Evolutionary conservation across 2,888 invertebrate genomes (phyloP).

Genomic region (Eupithecia abbreviata): DNA sequence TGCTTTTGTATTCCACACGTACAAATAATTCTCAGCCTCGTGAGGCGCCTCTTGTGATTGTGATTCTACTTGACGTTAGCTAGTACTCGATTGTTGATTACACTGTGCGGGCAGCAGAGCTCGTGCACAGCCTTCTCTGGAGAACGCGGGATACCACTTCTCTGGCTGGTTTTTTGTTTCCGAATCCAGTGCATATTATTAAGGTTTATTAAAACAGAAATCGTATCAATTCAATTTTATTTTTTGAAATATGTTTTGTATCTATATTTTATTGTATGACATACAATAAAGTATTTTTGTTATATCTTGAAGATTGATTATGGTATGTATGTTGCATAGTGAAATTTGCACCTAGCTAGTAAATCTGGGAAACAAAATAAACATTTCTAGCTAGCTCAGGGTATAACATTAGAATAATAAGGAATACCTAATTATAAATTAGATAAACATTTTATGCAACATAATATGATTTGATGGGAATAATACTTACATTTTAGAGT

Average conservation of each 20-base stretch:
- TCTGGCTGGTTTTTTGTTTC: not conserved
- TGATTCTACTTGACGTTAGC: constrained; percentile 10
- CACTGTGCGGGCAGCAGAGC: constrained; percentile 38
- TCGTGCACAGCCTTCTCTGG: constrained; percentile 57
- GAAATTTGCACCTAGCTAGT: not conserved
- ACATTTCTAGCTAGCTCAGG: not conserved
- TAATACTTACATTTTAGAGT: not conserved
- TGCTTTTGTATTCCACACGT: constrained; percentile 37
- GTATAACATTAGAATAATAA: not conserved
- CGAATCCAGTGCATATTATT: not conserved
- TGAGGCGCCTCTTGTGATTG: constrained; percentile 18
- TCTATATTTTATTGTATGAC: not conserved
- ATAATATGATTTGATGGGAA: not conserved
- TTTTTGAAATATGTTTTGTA: not conserved
- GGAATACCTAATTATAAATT: too few species aligned
- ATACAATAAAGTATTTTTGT: not conserved
- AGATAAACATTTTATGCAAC: not conserved
- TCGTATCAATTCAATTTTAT: constrained; percentile 6
- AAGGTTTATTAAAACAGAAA: not conserved
- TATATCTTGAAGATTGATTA: not conserved
- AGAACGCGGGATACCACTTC: not conserved
- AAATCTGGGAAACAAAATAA: not conserved
- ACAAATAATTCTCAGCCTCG: constrained; percentile 33
- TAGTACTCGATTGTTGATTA: constrained; percentile 18
- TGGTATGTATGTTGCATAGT: not conserved